These are phyloP conservation scores for Drosophila santomea DNA, from an alignment of 1,140 invertebrate species.

Conservation along the genomic window DNA sequence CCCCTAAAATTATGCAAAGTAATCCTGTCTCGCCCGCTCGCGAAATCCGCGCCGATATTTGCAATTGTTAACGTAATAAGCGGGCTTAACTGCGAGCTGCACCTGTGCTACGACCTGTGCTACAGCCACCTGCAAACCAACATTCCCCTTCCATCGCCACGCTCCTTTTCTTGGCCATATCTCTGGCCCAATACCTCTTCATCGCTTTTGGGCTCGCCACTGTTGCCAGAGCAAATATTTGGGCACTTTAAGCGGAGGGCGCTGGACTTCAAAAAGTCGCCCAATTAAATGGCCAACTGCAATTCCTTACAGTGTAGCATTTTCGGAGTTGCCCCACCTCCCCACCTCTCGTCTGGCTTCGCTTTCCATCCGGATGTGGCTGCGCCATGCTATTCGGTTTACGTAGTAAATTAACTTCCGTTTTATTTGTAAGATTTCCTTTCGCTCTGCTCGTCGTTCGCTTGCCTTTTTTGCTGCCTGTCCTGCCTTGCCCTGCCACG, in stretches of 20 bases:
- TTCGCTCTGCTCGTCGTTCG: conserved; percentile 73
- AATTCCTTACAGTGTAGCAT: conserved; percentile 62
- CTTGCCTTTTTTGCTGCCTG: conserved; percentile 54
- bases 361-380: conserved; percentile 66
- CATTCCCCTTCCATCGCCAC: background rate
- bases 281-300: conserved; percentile 76
- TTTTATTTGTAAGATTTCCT: conserved; percentile 84
- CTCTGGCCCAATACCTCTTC: conserved; percentile 4
- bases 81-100: conserved; percentile 72
- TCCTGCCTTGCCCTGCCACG: conserved; percentile 24
- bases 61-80: conserved; percentile 83
- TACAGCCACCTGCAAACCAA: background rate
- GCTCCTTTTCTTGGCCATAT: background rate
- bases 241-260: conserved; percentile 69
- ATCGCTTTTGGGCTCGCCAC: conserved; percentile 26
- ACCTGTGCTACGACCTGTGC: conserved; percentile 42
- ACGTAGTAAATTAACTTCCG: conserved; percentile 84
- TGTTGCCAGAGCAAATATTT: conserved; percentile 78
- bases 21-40: conserved; percentile 64
- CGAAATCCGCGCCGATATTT: conserved; percentile 71
- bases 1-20: conserved; percentile 81
- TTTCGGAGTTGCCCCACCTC: conserved; percentile 22
- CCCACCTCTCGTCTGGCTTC: background rate
- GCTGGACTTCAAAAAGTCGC: conserved; percentile 60
- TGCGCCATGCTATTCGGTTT: conserved; percentile 83